Base-by-base conservation (phyloP, 2,797 vertebrate species). In the Hafferia zeledoni region DNA sequence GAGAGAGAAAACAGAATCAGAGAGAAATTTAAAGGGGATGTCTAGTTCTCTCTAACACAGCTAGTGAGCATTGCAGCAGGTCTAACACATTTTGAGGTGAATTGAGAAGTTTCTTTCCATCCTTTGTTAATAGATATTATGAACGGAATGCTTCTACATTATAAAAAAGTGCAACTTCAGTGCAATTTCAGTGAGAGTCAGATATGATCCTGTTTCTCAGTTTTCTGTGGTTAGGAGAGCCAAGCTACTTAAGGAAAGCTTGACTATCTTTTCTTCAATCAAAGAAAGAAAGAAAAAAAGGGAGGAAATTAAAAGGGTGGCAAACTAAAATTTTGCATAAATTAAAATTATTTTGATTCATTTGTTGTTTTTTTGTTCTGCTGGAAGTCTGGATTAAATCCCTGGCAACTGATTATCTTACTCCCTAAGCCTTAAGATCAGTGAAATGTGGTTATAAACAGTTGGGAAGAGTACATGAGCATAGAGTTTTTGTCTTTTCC, bases 291-390 rank as follows among this genome's bases (percentile, higher is more conserved):
- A 25, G 6, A 19, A 70, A 59, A 59, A 41, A 14, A 25, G 3
- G 4, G 6, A 16, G 6, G 6, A 6, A 31, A 30, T 46, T 0
- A 44, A 20, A 59, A 37, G 11, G 4, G 11, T 69, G 15, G 6
- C 13, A 56, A 83, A 59, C 2, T 47, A 19, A 85, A 47, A 64
- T 57, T 85, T 72, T 61, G 6, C 16, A 60, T 60, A 70, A 49
- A 78, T 71, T n/a, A 43, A 49, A 61, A 46, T 77, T 17, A 50
- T 79, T 91, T 65, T 74, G 6, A 44, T 63, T 43, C 6, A 5
- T 60, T 75, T 75, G 6, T 85, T 10, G 6, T 85, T 10, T 22
- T 16, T 74, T 59, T 56, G 4, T 75, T 46, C 4, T 64, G 10
- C 49, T 90, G 23, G 25, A 93, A 85, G 23, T 39, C 33, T 64